Conservation (phyloP, 1,140 invertebrate genomes). For the Phortica variegata region DNA sequence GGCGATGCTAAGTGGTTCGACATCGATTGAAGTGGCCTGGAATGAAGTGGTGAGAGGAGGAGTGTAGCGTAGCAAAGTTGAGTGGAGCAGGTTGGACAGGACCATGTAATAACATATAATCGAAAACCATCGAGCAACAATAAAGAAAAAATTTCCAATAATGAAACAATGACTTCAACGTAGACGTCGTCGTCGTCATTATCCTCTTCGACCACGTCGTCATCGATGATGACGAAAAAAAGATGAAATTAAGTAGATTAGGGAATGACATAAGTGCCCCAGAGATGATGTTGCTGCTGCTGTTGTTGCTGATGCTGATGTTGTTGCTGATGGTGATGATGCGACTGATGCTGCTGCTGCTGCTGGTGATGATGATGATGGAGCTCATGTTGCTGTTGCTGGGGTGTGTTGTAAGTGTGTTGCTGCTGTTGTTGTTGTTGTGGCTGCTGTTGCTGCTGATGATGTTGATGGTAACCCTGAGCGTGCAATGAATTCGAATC, state of each 20-base stretch:
- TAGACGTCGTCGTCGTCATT: no score
- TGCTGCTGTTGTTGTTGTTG: not conserved
- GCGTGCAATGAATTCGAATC: not conserved
- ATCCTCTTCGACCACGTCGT: no score
- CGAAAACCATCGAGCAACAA: slow-evolving; percentile 31
- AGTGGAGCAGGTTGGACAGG: no score
- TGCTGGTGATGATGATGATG: slow-evolving; percentile 24
- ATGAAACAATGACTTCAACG: no score
- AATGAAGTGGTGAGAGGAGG: no score
- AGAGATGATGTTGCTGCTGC: slow-evolving; percentile 44
- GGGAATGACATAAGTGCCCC: slow-evolving; percentile 54
- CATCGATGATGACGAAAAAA: no score
- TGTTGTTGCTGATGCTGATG: slow-evolving; percentile 31
- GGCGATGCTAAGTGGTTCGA: no score
- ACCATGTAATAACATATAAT: slow-evolving; percentile 41
- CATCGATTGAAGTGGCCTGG: no score
- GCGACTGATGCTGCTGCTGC: slow-evolving; percentile 10
- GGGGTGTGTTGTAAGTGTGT: slow-evolving; percentile 4
- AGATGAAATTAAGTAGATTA: slow-evolving; percentile 47
- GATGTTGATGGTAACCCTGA: not conserved
- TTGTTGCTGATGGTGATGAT: slow-evolving; percentile 21
- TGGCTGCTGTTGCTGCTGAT: not conserved
- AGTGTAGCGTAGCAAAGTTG: no score
- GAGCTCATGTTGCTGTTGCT: not conserved
- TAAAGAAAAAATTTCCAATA: slow-evolving; percentile 12